A percentile compares a stretch with the other conserved stretches of the same genome.
Conservation (phyloP, 2,797 vertebrate species). For the Lophotriccus pileatus region DNA sequence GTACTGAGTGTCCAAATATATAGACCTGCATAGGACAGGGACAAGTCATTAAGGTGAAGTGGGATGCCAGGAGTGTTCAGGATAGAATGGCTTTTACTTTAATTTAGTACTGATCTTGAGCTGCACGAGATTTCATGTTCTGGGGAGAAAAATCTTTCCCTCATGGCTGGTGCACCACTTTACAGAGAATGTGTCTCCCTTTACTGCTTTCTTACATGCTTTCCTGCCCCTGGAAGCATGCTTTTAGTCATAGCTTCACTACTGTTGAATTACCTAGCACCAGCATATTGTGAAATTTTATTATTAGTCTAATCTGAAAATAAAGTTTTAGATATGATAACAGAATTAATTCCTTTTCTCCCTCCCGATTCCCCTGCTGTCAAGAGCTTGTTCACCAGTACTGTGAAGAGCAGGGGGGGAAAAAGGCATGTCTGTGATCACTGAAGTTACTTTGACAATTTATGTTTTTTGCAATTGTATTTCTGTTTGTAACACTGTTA, state of each 20-base stretch:
- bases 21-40: not conserved
- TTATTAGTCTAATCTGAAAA: not conserved
- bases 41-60: slow-evolving; percentile 2
- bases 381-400: not conserved
- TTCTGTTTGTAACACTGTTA: not conserved
- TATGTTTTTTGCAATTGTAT: not conserved
- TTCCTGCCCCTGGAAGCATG: not conserved
- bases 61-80: not conserved
- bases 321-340: not conserved
- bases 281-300: not conserved
- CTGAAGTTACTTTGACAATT: not conserved
- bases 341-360: not conserved
- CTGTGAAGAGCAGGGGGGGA: not conserved
- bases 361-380: not conserved
- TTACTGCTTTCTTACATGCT: not conserved
- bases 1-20: not conserved
- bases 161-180: not conserved
- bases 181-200: not conserved
- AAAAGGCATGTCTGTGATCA: not conserved
- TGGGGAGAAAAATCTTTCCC: slow-evolving; percentile 5
- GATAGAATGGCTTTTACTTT: slow-evolving; percentile 27
- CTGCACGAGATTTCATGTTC: not conserved
- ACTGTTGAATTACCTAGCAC: not conserved
- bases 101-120: slow-evolving; percentile 12
- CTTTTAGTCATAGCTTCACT: not conserved